Percentiles rank a stretch among this genome's conserved stretches.
These are phyloP conservation scores for Lepus europaeus DNA, from an alignment of 2,113 vertebrate genomes.

Conservation along the genomic window DNA sequence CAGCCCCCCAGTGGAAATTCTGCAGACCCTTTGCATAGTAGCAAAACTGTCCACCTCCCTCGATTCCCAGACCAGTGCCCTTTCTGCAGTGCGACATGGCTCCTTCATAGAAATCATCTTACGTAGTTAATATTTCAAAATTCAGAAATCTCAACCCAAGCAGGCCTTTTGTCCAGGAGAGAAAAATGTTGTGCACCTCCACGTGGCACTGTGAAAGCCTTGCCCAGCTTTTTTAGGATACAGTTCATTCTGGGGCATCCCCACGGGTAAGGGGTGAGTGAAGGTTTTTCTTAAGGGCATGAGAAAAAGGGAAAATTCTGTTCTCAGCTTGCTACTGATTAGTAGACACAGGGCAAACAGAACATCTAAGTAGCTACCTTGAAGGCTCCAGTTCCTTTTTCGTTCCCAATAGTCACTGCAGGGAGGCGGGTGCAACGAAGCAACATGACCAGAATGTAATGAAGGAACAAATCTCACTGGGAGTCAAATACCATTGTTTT, in stretches of 20 bases:
- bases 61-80: not conserved
- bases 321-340: slow-evolving; percentile 67
- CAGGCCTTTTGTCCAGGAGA: not conserved
- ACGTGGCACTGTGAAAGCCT: not conserved
- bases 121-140: slow-evolving; percentile 31
- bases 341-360: slow-evolving; percentile 65
- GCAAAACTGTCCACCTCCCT: not conserved
- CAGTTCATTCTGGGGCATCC: not conserved
- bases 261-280: too few relatives aligned
- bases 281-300: too few relatives aligned
- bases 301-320: slow-evolving; percentile 21
- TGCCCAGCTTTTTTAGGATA: not conserved
- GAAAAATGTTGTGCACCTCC: not conserved
- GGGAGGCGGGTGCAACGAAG: slow-evolving; percentile 44
- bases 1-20: too few relatives aligned
- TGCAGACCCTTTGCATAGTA: not conserved
- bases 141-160: slow-evolving; percentile 49
- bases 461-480: slow-evolving; percentile 74
- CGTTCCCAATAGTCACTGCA: slow-evolving; percentile 36
- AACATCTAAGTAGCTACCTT: slow-evolving; percentile 64
- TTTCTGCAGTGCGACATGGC: not conserved
- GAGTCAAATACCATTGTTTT: slow-evolving; percentile 74
- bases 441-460: slow-evolving; percentile 64
- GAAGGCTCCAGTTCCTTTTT: slow-evolving; percentile 52
- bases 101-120: not conserved